Conservation (phyloP, 2,113 vertebrate genomes). For the Chrysochloris asiatica region DNA sequence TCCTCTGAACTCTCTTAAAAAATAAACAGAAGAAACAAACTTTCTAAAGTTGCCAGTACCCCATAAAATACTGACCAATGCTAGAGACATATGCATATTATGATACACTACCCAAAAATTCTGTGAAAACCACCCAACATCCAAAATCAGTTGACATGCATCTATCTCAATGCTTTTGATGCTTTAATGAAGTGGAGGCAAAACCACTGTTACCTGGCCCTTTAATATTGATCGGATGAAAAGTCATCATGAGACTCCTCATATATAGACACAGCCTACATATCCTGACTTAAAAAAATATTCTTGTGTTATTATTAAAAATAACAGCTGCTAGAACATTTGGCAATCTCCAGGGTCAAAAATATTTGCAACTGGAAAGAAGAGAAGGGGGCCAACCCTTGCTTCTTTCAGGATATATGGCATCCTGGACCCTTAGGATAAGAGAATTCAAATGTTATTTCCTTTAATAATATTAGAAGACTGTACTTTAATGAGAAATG, state of each 20-base stretch:
- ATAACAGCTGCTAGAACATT: background rate
- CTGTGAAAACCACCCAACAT: no score
- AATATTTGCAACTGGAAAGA: conserved; percentile 57
- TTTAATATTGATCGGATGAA: background rate
- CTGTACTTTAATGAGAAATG: conserved; percentile 44
- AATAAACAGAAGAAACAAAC: background rate
- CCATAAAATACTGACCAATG: background rate
- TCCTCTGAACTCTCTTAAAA: background rate
- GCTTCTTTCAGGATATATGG: conserved; percentile 21
- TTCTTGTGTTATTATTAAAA: background rate
- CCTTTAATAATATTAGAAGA: conserved; percentile 6
- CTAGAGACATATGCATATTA: background rate
- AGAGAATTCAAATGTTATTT: conserved; percentile 46
- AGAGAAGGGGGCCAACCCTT: background rate
- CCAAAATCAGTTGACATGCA: background rate
- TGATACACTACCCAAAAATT: background rate
- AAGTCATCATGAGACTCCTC: background rate
- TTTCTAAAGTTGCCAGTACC: background rate
- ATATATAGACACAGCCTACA: background rate
- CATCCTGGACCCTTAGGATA: background rate
- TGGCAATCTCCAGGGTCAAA: conserved; percentile 37
- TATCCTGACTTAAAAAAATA: background rate
- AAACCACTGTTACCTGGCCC: background rate
- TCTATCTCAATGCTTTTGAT: background rate
- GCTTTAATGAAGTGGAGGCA: background rate